Evolutionary conservation across 2,113 vertebrate species (phyloP).

Genomic region (Chrysemys picta): DNA sequence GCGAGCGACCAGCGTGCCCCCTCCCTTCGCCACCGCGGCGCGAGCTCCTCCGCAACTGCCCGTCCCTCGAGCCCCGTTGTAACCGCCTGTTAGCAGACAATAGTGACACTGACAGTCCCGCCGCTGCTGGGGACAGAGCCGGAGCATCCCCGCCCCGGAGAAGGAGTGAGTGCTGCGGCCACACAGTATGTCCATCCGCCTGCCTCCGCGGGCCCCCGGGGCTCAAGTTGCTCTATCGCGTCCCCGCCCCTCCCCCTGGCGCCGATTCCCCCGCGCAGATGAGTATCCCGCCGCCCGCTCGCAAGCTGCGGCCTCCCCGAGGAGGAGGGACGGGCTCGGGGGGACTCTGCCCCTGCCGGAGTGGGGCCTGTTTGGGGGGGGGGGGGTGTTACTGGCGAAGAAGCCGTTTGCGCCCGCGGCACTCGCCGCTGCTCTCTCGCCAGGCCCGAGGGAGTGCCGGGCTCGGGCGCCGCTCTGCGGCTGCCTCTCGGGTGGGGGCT

Average conservation of each 20-base stretch:
- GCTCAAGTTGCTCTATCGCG: neutral
- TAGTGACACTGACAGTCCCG: neutral
- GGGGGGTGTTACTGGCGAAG: neutral
- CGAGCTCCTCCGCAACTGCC: slow-evolving; percentile 3
- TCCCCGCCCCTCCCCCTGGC: neutral
- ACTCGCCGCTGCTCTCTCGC: no score
- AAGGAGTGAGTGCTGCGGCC: neutral
- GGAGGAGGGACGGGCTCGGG: neutral
- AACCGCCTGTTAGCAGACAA: neutral
- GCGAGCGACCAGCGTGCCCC: neutral
- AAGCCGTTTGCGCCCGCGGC: no score
- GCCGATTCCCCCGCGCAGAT: slow-evolving; percentile 31
- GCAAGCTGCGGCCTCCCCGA: neutral
- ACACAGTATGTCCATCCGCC: neutral
- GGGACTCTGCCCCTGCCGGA: neutral
- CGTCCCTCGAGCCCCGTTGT: neutral
- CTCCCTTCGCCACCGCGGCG: neutral
- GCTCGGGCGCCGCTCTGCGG: neutral
- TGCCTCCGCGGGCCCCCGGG: neutral
- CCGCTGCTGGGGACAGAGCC: neutral
- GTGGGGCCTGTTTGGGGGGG: slow-evolving; percentile 42
- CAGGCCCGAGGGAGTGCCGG: neutral
- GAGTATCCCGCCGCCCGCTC: neutral
- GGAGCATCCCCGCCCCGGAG: neutral
- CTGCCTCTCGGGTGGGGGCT: neutral